Base-by-base conservation (phyloP, 2,888 invertebrate species). In the Caenorhabditis sp. region DNA sequence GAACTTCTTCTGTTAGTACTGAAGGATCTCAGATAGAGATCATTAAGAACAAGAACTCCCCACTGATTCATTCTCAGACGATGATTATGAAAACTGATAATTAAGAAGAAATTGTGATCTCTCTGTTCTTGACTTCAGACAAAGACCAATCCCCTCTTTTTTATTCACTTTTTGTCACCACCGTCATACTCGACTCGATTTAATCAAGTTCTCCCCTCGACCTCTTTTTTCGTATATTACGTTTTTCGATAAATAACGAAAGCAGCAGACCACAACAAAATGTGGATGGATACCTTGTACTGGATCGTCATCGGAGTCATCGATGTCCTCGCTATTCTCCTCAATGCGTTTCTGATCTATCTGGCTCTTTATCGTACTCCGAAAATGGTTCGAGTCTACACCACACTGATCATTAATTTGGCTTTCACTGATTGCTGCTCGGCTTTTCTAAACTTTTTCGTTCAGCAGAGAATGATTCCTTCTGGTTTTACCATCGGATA, bases 381-480 rank as follows among this genome's bases (percentile, higher is more conserved):
- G 6, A 69, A 68, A 38, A 64, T 73, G 56, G 54, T 82, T 14
- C 24, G 61, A 31, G 49, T 54, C 12, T 82, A 82, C 38, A 63
- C 79, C 6, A 74, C 64, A 14, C 49, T 83, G 41, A 79, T 83
- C 16, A 74, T 83, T 35, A 79, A 83, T 54, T 47, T 80, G 24
- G 79, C 83, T 6, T 49, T 79, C 28, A 83, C 80, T 19, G 83
- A 83, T 19, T 77, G 61, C n/a, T 73, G 69, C 44, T 63, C 79
- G 12, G 68, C 69, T 2, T 61, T 80, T 63, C 19, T 72, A 14
- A 75, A 74, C 58, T 72, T 80, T 31, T 74, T 83, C 41, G 74
- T 74, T 26, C 82, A 76, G 49, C 80, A 81, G 22, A 81, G 79
- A 66, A 80, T 80, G 51, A 80, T 80, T 61, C 80, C 80, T 16